A percentile compares a stretch with the other conserved stretches of the same genome.
Evolutionary conservation across 2,113 vertebrate species (phyloP).

Genomic region (Alethe diademata): DNA sequence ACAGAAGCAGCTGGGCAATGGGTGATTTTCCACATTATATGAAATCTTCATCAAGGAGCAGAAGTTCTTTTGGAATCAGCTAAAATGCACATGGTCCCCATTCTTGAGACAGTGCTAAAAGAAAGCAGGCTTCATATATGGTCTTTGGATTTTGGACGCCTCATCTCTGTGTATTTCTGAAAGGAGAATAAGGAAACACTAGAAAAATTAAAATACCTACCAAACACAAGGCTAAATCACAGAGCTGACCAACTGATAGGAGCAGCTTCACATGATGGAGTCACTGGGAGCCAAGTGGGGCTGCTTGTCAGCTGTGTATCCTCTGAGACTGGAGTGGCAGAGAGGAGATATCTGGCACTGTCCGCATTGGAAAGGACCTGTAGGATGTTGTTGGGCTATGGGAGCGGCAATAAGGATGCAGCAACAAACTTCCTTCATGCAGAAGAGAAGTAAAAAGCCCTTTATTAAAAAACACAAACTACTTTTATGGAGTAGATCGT

Average conservation of each 20-base stretch:
- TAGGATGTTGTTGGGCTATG: neutral
- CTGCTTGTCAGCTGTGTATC: neutral
- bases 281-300: neutral
- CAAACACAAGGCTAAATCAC: neutral
- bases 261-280: accelerated
- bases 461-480: too few relatives aligned
- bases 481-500: too few relatives aligned
- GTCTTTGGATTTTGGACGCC: neutral
- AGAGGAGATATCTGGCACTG: neutral
- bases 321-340: neutral
- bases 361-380: neutral
- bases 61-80: neutral
- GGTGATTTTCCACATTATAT: neutral
- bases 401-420: too few relatives aligned
- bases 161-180: neutral
- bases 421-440: too few relatives aligned
- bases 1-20: neutral
- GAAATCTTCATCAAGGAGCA: neutral
- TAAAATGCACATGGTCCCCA: accelerated
- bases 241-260: neutral
- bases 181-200: neutral
- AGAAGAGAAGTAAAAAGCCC: too few relatives aligned
- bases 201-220: neutral
- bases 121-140: neutral
- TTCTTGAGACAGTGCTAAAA: neutral